A percentile compares a stretch with the other conserved stretches of the same genome.
Conservation (phyloP, 2,797 vertebrate genomes). For the Amblyraja radiata region DNA sequence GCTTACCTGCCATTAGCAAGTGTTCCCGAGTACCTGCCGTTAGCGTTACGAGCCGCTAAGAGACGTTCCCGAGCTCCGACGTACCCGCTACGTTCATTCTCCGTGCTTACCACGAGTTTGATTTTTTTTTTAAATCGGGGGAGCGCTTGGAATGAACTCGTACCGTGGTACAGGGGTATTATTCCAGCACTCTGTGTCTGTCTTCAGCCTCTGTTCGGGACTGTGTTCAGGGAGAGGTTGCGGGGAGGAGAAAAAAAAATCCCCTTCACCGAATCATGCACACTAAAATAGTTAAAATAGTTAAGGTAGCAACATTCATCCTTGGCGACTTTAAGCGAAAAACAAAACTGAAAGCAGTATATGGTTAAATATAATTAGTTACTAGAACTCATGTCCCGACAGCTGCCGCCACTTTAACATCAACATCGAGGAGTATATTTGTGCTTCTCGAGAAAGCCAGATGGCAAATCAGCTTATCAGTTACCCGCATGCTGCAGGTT, state of each 20-base stretch:
- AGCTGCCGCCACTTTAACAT: not conserved
- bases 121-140: too few species aligned
- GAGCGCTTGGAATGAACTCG: too few species aligned
- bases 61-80: too few species aligned
- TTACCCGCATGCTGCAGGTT: slow-evolving; percentile 4
- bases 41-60: too few species aligned
- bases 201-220: not conserved
- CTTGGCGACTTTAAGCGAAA: not conserved
- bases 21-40: too few species aligned
- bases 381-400: not conserved
- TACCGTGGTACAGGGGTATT: too few species aligned
- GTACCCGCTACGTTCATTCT: too few species aligned
- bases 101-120: too few species aligned
- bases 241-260: too few species aligned
- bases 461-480: not conserved
- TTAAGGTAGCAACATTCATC: not conserved
- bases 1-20: too few species aligned
- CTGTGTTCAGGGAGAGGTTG: not conserved
- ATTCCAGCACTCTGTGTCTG: not conserved
- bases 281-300: not conserved
- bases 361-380: not conserved
- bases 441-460: not conserved
- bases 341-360: not conserved
- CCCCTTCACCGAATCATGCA: not conserved
- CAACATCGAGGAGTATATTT: not conserved